These are phyloP conservation scores for Eristalis pertinax DNA, from an alignment of 2,888 invertebrate genomes.

Conservation along the genomic window DNA sequence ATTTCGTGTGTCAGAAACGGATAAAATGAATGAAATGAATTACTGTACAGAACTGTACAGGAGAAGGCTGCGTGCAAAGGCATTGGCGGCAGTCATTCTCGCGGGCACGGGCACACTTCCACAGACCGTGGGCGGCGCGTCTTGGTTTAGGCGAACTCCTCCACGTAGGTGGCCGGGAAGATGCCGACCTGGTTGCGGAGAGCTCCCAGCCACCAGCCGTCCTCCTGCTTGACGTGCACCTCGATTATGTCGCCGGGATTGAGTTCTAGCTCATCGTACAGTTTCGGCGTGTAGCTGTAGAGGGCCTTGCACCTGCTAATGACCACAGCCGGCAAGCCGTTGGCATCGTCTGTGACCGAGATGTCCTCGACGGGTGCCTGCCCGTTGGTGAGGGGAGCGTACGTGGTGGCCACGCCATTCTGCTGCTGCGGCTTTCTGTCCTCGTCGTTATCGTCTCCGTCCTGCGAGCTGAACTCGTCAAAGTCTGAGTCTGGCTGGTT, in stretches of 20 bases:
- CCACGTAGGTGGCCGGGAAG: slow-evolving; percentile 96
- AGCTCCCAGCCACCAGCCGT: slow-evolving; percentile 98
- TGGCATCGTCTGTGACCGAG: slow-evolving; percentile 16
- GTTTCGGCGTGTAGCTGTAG: slow-evolving; percentile 93
- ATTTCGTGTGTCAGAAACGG: slow-evolving; percentile 47
- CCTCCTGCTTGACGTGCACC: slow-evolving; percentile 94
- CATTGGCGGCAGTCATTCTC: slow-evolving; percentile 7
- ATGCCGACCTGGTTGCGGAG: slow-evolving; percentile 90
- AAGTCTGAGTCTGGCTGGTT: slow-evolving; percentile 94
- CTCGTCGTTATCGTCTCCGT: slow-evolving; percentile 84
- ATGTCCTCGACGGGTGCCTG: slow-evolving; percentile 17
- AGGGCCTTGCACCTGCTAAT: slow-evolving; percentile 91
- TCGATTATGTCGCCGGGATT: slow-evolving; percentile 91
- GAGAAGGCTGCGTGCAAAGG: background rate
- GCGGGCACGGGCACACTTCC: slow-evolving; percentile 29
- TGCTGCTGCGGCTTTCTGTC: slow-evolving; percentile 53
- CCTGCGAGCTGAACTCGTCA: slow-evolving; percentile 92
- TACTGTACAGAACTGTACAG: slow-evolving; percentile 27
- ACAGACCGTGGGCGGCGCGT: slow-evolving; percentile 22
- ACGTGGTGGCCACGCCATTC: slow-evolving; percentile 23
- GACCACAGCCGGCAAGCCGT: slow-evolving; percentile 71
- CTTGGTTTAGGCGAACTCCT: slow-evolving; percentile 84
- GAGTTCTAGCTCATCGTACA: slow-evolving; percentile 92
- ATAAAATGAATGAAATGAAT: slow-evolving; percentile 28
- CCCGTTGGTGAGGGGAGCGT: slow-evolving; percentile 19